Percentiles rank a stretch among this genome's conserved stretches.
Evolutionary conservation across 2,797 vertebrate genomes (phyloP).

Genomic region (Enteromius viviparus): DNA sequence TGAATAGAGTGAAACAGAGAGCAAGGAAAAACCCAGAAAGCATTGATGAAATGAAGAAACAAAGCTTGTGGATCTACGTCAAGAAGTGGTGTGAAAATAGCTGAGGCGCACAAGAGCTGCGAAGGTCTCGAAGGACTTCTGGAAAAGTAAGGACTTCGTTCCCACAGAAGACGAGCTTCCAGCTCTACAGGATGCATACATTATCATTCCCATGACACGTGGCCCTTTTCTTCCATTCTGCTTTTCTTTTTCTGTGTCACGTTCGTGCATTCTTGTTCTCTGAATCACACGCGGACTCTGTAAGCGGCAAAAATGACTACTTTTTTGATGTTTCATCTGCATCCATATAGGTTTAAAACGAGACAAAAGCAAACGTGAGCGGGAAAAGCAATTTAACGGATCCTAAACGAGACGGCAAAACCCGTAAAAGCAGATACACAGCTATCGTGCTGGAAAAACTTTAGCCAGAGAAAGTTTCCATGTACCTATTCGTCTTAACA

Average conservation of each 20-base stretch:
- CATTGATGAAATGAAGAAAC: background rate
- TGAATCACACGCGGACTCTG: slow-evolving; percentile 22
- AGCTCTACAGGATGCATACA: slow-evolving; percentile 39
- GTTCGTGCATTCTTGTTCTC: slow-evolving; percentile 15
- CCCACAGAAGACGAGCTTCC: slow-evolving; percentile 29
- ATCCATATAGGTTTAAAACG: background rate
- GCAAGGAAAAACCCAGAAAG: background rate
- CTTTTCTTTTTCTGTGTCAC: slow-evolving; percentile 25
- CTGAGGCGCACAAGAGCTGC: background rate
- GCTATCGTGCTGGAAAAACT: background rate
- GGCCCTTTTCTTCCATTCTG: slow-evolving; percentile 39
- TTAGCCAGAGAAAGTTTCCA: background rate
- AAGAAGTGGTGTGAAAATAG: slow-evolving; percentile 11
- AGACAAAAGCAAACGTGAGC: background rate
- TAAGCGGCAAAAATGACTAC: background rate
- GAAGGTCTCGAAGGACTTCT: slow-evolving; percentile 15
- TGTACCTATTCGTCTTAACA: background rate
- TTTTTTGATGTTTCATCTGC: background rate
- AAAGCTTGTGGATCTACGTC: background rate
- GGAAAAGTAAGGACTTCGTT: slow-evolving; percentile 25
- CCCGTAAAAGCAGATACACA: background rate
- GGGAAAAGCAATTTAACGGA: slow-evolving; percentile 2
- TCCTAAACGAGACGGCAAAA: background rate
- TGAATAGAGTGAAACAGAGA: background rate
- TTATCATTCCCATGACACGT: slow-evolving; percentile 38